Evolutionary conservation across 1,140 invertebrate species (phyloP).

Genomic region (Drosophila ananassae): DNA sequence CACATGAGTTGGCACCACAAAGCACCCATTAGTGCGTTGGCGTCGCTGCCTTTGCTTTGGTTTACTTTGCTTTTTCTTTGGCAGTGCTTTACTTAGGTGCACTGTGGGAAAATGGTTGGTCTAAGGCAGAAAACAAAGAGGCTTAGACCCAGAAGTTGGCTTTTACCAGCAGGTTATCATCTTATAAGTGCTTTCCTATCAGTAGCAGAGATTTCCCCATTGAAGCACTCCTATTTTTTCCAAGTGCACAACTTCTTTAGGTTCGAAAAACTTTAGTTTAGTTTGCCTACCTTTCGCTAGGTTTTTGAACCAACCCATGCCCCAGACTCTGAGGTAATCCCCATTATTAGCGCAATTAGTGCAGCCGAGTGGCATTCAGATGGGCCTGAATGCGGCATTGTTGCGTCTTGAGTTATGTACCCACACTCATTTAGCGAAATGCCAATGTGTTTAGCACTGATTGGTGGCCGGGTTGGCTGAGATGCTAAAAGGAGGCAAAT

Average conservation of each 20-base stretch:
- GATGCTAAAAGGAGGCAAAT: slow-evolving; percentile 30
- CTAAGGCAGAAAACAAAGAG: too few relatives aligned
- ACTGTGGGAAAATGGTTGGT: slow-evolving; percentile 3
- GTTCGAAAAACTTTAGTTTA: slow-evolving; percentile 16
- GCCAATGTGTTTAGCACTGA: slow-evolving; percentile 72
- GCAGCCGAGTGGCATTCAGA: slow-evolving; percentile 44
- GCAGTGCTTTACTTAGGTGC: slow-evolving; percentile 33
- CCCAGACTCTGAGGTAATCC: slow-evolving; percentile 56
- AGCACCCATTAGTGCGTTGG: slow-evolving; percentile 74
- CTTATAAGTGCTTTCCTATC: not conserved
- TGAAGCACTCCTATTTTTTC: not conserved
- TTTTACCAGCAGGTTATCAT: not conserved
- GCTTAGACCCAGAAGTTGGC: not conserved
- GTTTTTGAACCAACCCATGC: not conserved
- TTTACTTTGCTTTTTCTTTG: slow-evolving; percentile 20
- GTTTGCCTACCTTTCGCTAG: slow-evolving; percentile 31
- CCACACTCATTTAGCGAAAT: slow-evolving; percentile 44
- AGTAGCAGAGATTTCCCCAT: too few relatives aligned
- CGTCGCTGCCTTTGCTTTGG: slow-evolving; percentile 40
- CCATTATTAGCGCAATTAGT: slow-evolving; percentile 81
- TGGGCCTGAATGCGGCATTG: slow-evolving; percentile 51
- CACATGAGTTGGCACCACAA: slow-evolving; percentile 65
- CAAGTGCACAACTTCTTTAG: not conserved
- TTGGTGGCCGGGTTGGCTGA: slow-evolving; percentile 38
- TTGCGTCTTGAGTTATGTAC: slow-evolving; percentile 57